These are phyloP conservation scores for Gallinago jamesoni DNA, from an alignment of 2,113 vertebrate species.

Conservation along the genomic window DNA sequence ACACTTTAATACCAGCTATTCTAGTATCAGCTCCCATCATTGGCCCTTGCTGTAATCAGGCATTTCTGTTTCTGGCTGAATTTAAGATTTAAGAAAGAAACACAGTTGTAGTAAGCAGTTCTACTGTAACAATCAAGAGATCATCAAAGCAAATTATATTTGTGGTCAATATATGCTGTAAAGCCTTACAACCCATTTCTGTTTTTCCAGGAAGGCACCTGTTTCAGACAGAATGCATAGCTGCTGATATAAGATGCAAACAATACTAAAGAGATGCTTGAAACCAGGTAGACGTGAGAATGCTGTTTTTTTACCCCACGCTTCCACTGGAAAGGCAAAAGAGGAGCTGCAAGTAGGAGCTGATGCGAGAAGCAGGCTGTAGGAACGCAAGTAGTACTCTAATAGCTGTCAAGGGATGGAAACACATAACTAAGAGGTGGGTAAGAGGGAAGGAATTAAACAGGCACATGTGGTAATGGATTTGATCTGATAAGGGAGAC, in stretches of 20 bases:
- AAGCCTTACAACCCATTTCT: background rate
- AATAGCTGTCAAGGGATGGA: background rate
- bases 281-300: rapidly evolving
- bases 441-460: background rate
- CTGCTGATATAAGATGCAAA: background rate
- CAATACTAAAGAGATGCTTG: background rate
- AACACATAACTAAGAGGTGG: background rate
- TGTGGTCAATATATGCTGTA: background rate
- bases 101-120: background rate
- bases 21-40: background rate
- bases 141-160: background rate
- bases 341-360: background rate
- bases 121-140: background rate
- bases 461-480: background rate
- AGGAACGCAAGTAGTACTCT: background rate
- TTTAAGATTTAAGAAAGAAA: background rate
- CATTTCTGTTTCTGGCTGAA: background rate
- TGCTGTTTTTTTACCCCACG: background rate
- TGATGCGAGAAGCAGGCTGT: rapidly evolving
- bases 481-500: background rate
- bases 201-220: background rate
- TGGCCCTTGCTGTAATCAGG: background rate
- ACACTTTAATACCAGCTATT: background rate
- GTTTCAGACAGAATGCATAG: background rate
- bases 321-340: background rate